These are phyloP conservation scores for Solenopsis fugax DNA, from an alignment of 1,140 invertebrate species.

Conservation along the genomic window DNA sequence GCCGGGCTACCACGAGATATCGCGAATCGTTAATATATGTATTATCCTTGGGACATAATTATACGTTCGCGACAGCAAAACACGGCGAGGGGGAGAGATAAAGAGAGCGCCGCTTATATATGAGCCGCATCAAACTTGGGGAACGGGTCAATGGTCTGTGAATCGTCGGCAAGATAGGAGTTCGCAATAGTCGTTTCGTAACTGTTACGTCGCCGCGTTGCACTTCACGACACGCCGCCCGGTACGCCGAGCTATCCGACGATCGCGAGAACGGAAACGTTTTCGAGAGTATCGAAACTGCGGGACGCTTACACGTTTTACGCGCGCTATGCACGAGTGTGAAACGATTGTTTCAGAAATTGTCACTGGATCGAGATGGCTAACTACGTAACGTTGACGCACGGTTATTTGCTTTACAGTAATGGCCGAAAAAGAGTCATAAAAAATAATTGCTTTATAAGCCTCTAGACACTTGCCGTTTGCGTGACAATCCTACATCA, in stretches of 20 bases:
- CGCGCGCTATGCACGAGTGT: neutral
- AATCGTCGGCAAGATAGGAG: constrained; percentile 47
- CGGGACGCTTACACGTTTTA: neutral
- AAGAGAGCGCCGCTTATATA: constrained; percentile 6
- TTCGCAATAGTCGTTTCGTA: constrained; percentile 57
- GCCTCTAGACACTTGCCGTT: neutral
- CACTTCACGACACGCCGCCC: constrained; percentile 29
- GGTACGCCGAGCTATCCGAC: constrained; percentile 25
- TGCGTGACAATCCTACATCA: neutral
- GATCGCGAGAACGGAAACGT: constrained; percentile 49
- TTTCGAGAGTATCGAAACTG: constrained; percentile 51
- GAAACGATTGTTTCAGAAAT: constrained; percentile 22
- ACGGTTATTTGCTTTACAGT: neutral
- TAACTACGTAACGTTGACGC: neutral
- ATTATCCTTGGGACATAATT: constrained; percentile 35
- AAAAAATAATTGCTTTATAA: constrained; percentile 43
- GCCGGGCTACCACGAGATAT: constrained; percentile 11
- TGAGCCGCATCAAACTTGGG: constrained; percentile 32
- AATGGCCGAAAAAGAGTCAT: neutral
- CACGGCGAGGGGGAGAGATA: neutral
- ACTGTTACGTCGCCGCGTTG: constrained; percentile 54
- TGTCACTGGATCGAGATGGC: neutral
- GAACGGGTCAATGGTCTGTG: constrained; percentile 61
- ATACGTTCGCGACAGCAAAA: constrained; percentile 46
- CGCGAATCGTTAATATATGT: constrained; percentile 51